phyloP scores from a whole-genome alignment of 2,888 invertebrate genomes.

The Pimpla rufipes region DNA sequence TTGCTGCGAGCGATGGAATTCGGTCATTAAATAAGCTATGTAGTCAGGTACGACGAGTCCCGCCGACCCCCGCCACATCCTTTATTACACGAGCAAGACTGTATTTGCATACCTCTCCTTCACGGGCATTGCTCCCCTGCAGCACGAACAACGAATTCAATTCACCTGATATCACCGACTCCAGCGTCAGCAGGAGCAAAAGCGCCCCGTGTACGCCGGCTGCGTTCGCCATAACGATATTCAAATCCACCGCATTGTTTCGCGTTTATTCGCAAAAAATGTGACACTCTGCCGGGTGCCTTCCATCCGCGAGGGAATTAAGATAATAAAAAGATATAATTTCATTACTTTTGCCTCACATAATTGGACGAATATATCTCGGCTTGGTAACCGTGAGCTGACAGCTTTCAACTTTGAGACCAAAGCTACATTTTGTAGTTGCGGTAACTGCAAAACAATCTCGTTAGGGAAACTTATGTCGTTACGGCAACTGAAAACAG shows the following conservation, averaged over 20 bases:
- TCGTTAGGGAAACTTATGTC: too few species aligned
- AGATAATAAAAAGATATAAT: not conserved
- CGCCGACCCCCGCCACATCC: not conserved
- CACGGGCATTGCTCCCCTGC: not conserved
- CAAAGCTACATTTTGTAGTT: too few species aligned
- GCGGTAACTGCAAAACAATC: too few species aligned
- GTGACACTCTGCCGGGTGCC: not conserved
- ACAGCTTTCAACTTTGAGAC: too few species aligned
- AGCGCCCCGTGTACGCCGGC: not conserved
- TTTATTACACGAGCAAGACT: conserved; percentile 33
- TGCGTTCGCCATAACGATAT: conserved; percentile 20
- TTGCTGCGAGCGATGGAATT: conserved; percentile 36
- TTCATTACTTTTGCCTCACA: not conserved
- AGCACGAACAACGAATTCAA: conserved; percentile 14
- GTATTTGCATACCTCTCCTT: conserved; percentile 30
- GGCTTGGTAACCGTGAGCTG: too few species aligned
- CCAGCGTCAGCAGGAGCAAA: not conserved
- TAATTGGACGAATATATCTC: too few species aligned
- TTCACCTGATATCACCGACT: conserved; percentile 20
- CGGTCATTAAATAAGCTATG: conserved; percentile 46
- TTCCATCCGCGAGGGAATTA: not conserved
- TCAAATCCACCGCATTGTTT: conserved; percentile 20
- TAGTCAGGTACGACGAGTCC: not conserved
- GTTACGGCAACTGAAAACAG: too few species aligned
- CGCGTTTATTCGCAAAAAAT: not conserved